Evolutionary conservation across 2,888 invertebrate species (phyloP), one percentile per base, ranked within the genome.

Genomic region (Cordilura impudica): DNA sequence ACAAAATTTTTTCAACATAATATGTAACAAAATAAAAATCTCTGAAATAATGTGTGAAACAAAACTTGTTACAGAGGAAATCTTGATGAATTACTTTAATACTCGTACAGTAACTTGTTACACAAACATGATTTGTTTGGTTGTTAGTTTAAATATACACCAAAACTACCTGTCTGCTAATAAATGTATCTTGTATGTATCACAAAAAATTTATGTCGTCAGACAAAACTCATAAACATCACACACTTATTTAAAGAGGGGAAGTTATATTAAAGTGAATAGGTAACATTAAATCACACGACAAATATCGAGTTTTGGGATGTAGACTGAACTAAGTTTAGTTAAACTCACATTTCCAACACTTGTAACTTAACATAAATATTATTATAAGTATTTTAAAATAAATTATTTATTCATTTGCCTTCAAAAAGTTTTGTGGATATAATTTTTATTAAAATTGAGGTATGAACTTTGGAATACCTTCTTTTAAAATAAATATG

Each of bases 31-130:
- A 47, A n/a, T n/a, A 58, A 51, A 29, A 67, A 53, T 16, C 29
- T 31, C 10, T 47, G 26, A 61, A 74, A 69, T 49, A 58, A 54
- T 70, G 74, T 73, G 69, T 72, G 73, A 67, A 73, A 67, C 21
- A 26, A 81, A 82, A 82, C 82, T 72, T 67, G 82, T 77, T 82
- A 54, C 70, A 82, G 63, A 78, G 78, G 78, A 81, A 81, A 78
- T 71, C 75, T 76, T 76, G 78, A 81, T 81, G 82, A 82, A 81
- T 82, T 78, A 76, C 72, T 70, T 76, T 29, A 31, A 45, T 29
- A 14, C 16, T 49, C 58, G 12, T 10, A 10, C 10, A 31, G 35
- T 53, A 72, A 23, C 14, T 56, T 49, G 61, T 19, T 29, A 51
- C 51, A 53, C 58, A 73, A 78, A 70, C 65, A 60, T 70, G 65